Base-by-base conservation (phyloP, 1,140 invertebrate genomes). In the Anoplolepis gracilipes region DNA sequence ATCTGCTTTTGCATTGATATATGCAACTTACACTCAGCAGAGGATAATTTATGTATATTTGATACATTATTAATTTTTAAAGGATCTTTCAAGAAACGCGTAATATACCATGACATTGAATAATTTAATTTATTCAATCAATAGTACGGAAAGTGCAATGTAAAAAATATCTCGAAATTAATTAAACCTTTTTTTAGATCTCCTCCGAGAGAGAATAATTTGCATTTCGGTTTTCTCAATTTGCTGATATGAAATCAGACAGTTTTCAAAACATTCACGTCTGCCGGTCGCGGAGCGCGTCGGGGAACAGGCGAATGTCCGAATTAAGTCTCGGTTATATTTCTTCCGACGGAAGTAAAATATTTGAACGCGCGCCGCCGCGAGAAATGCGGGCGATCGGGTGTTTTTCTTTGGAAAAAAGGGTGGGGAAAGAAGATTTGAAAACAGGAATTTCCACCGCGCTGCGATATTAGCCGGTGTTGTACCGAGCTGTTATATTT, bases 401-500 rank as follows among this genome's bases (percentile, higher is more conserved):
- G 65, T 90, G 85, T 89, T 88, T 91, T 88, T 90, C 88, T 79
- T 88, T 85, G 78, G 77, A 46, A 36, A 79, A 87, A 87, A 86
- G 59, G 36, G 64, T 19, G 53, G 36, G 62, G 72, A 76, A 39
- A 67, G 85, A 79, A 85, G 79, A 85, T 89, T 86, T 62, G 88
- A 86, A 90, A 90, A 91, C 89, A 87, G 85, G 70, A 89, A 86
- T 84, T 73, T 84, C 55, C n/a, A 77, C 10, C 57, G 73, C 59
- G 22, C 53, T 62, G 70, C 79, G 86, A 90, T 90, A 90, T 90
- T 88, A 90, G 88, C 84, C 88, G 25, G 70, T 79, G 81, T 87
- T 90, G 90, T 87, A 87, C 78, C 69, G 64, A 69, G 67, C 90
- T 89, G 89, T 92, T 92, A 92, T 92, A 93, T 93, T 93, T 93